These are phyloP conservation scores for Sigmodon hispidus DNA, from an alignment of 2,113 vertebrate genomes.

Conservation along the genomic window DNA sequence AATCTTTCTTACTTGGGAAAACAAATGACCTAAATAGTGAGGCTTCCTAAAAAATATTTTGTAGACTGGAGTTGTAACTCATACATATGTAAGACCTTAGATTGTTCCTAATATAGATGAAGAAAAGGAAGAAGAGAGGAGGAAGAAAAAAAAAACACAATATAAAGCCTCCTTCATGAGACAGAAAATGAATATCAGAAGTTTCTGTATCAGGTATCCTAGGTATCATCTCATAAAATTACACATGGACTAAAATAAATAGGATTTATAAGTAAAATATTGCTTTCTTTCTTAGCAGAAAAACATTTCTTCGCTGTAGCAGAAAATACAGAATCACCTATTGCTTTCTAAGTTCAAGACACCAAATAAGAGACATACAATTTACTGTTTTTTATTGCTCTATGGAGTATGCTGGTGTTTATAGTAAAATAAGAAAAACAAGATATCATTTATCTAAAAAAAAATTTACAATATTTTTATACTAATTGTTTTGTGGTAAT, in stretches of 20 bases:
- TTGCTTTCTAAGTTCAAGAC: neutral
- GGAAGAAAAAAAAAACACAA: neutral
- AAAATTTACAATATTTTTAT: neutral
- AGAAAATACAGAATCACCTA: neutral
- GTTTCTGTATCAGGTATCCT: neutral
- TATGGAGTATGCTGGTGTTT: neutral
- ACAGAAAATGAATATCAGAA: neutral
- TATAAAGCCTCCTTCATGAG: neutral
- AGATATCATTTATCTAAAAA: neutral
- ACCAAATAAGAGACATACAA: neutral
- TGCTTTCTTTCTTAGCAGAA: neutral
- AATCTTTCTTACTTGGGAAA: neutral
- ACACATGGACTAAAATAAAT: neutral
- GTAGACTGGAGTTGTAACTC: neutral
- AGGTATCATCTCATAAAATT: neutral
- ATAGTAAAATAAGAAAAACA: neutral
- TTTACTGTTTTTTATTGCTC: neutral
- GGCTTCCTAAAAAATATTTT: neutral
- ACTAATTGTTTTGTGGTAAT: neutral
- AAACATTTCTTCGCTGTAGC: neutral
- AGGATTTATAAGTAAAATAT: neutral
- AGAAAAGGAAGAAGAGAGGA: neutral
- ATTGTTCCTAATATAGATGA: neutral
- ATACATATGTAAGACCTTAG: neutral
- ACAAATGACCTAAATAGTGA: neutral